These are phyloP conservation scores for Drepana falcataria DNA, from an alignment of 2,888 invertebrate genomes.

Conservation along the genomic window DNA sequence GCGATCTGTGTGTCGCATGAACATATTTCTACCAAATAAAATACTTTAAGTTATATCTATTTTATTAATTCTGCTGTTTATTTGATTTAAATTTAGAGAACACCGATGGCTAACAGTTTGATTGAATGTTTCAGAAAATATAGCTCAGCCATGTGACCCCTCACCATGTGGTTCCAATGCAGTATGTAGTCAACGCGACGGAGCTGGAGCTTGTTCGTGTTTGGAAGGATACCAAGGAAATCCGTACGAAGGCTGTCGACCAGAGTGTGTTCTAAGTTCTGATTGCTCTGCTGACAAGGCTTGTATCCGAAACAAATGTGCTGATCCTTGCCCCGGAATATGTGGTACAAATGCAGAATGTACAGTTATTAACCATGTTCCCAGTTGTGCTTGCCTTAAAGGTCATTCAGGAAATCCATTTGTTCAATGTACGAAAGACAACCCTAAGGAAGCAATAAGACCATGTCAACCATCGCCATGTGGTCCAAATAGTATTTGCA, in stretches of 20 bases:
- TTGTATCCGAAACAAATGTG: constrained; percentile 90
- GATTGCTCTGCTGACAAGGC: constrained; percentile 91
- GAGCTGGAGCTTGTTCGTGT: constrained; percentile 89
- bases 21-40: background rate
- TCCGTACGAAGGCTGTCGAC: constrained; percentile 91
- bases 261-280: constrained; percentile 91
- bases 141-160: constrained; percentile 87
- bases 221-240: constrained; percentile 90
- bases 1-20: background rate
- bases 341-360: constrained; percentile 92
- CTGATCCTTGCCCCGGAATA: constrained; percentile 91
- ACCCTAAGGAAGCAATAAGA: constrained; percentile 57
- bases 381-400: constrained; percentile 88
- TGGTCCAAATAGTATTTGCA: constrained; percentile 87
- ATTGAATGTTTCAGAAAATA: constrained; percentile 63
- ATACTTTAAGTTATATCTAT: constrained; percentile 1
- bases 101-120: too few relatives aligned
- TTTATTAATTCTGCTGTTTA: too few relatives aligned
- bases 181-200: constrained; percentile 85
- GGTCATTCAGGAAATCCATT: constrained; percentile 87
- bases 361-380: constrained; percentile 89
- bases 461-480: constrained; percentile 88
- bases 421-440: constrained; percentile 53
- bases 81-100: too few relatives aligned
- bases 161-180: constrained; percentile 94